Percentiles rank a stretch among this genome's conserved stretches.
Conservation (phyloP, 2,888 invertebrate species). For the Agriotes lineatus region DNA sequence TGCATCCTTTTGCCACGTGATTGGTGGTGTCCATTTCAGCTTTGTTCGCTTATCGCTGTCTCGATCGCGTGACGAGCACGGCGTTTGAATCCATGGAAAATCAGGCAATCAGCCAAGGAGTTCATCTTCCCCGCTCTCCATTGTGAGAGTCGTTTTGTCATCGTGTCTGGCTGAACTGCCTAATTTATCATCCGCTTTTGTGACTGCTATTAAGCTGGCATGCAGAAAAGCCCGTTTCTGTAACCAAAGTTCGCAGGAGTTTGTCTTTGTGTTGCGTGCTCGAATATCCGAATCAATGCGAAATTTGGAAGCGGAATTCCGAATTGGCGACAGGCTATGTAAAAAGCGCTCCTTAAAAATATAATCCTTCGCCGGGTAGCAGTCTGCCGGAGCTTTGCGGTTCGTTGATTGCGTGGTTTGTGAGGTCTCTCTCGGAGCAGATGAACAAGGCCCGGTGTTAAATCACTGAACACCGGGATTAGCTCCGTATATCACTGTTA, state of each 20-base stretch:
- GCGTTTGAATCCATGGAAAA: conserved; percentile 21
- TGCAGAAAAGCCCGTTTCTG: conserved; percentile 18
- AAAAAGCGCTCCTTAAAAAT: conserved; percentile 10
- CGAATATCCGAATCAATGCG: too few species aligned
- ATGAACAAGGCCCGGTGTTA: conserved; percentile 52
- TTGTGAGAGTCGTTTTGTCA: conserved; percentile 17
- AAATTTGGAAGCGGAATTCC: background rate
- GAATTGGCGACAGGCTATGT: background rate
- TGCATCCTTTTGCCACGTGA: background rate
- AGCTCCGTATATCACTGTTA: conserved; percentile 55
- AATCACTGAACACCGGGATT: conserved; percentile 55
- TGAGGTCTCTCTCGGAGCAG: conserved; percentile 36
- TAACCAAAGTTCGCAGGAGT: background rate
- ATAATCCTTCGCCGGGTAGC: conserved; percentile 7
- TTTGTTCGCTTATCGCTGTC: conserved; percentile 16
- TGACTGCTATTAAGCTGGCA: conserved; percentile 12
- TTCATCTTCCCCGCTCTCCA: conserved; percentile 14
- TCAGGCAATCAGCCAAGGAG: conserved; percentile 22
- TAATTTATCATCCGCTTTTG: conserved; percentile 18
- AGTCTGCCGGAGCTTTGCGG: conserved; percentile 23
- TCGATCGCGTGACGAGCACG: conserved; percentile 3
- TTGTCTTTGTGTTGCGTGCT: conserved; percentile 7
- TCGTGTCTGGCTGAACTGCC: conserved; percentile 17
- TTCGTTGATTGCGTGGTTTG: conserved; percentile 28
- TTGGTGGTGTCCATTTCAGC: conserved; percentile 15